phyloP scores from a whole-genome alignment of 2,113 vertebrate species.

The Edolisoma coerulescens region DNA sequence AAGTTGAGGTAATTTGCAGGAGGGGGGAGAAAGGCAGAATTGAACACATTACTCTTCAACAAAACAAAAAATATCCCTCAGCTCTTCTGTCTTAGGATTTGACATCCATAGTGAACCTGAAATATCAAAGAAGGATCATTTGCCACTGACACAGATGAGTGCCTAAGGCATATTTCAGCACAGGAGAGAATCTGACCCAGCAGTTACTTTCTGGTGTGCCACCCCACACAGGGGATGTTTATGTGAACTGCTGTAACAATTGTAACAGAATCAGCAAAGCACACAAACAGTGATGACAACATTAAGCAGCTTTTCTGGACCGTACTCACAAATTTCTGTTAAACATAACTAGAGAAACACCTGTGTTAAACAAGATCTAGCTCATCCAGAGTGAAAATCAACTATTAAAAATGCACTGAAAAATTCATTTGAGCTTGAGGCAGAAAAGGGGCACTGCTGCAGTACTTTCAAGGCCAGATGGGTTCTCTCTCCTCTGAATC shows the following conservation, averaged over 20 bases:
- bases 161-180: not conserved
- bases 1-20: not conserved
- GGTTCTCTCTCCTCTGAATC: not conserved
- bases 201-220: not conserved
- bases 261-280: not conserved
- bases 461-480: not conserved
- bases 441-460: not conserved
- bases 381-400: not conserved
- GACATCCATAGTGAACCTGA: not conserved
- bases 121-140: not conserved
- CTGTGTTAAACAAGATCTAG: not conserved
- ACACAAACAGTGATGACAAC: not conserved
- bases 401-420: not conserved
- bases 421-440: not conserved
- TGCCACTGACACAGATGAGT: not conserved
- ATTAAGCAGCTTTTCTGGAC: not conserved
- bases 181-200: not conserved
- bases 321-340: not conserved
- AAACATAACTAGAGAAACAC: slow-evolving; percentile 1
- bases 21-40: not conserved
- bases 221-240: not conserved
- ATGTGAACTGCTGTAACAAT: not conserved
- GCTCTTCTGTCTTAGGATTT: not conserved
- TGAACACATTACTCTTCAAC: not conserved
- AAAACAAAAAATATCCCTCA: not conserved